Evolutionary conservation across 1,140 invertebrate genomes (phyloP), one percentile per base, ranked within the genome.

Genomic region (Apis laboriosa): DNA sequence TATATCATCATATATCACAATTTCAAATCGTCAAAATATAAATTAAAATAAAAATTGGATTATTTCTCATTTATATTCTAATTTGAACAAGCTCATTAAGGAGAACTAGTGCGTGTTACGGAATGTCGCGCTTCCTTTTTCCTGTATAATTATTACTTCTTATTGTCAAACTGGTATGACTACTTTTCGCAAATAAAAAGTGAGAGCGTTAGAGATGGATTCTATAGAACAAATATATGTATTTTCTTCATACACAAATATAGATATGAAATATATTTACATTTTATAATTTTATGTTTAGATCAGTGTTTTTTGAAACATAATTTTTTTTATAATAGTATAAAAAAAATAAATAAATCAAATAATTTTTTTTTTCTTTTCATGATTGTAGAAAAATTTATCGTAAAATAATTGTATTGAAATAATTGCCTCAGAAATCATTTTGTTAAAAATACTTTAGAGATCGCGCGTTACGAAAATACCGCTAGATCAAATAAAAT

Each of bases 91-190:
- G 49, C 43, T 70, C 49, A 12, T 77, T 70, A 28, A 63, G 13
- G n/a, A 28, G 17, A 58, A 68, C 28, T 34, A 77, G 24, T 7
- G 56, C 28, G 58, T 17, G 13, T 83, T 72, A 53, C 60, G 53
- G 53, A 72, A 67, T 74, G 63, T 67, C 58, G n/a, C 2, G 58
- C 53, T 83, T 78, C 76, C 76, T 63, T 64, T 9, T 82, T 82
- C 80, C 80, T 60, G 49, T 82, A n/a, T 60, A 61, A 68, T 77
- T 70, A 60, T 82, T 61, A 74, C n/a, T 58, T 43, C 13, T 68
- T 64, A 58, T 68, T 61, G 64, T 68, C 64, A 77, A 58, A 77
- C 74, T n/a, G 66, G 73, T 70, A 64, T 68, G 56, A 82, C 80
- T 24, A 34, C 56, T 61, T 77, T 8, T n/a, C 43, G 51, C 53